These are phyloP conservation scores for Drosophila neocordata DNA, from an alignment of 1,140 invertebrate species.

Conservation along the genomic window DNA sequence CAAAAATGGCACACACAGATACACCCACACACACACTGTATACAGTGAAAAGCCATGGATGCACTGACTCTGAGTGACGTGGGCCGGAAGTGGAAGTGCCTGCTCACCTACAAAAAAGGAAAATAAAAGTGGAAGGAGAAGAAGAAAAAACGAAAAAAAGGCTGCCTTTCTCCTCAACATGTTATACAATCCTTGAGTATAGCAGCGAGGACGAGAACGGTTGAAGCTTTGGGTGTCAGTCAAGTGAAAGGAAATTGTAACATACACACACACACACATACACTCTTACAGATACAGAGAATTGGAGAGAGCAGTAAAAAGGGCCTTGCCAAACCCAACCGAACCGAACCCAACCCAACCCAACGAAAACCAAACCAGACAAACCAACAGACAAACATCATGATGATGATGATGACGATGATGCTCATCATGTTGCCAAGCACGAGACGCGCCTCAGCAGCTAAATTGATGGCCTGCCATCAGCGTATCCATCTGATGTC, in stretches of 20 bases:
- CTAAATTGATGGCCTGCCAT: slow-evolving; percentile 75
- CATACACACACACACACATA: slow-evolving; percentile 29
- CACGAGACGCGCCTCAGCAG: slow-evolving; percentile 31
- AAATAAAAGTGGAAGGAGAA: slow-evolving; percentile 25
- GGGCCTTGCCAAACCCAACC: background rate
- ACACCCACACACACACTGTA: slow-evolving; percentile 22
- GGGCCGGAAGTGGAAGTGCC: slow-evolving; percentile 51
- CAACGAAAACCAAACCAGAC: slow-evolving; percentile 59
- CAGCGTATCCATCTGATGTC: slow-evolving; percentile 48
- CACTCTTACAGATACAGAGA: background rate
- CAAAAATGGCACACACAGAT: slow-evolving; percentile 60
- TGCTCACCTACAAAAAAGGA: slow-evolving; percentile 36
- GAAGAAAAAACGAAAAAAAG: slow-evolving; percentile 32
- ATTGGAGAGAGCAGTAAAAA: background rate
- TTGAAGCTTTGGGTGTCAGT: slow-evolving; percentile 73
- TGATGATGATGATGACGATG: slow-evolving; percentile 58
- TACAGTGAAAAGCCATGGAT: slow-evolving; percentile 9
- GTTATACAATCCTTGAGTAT: slow-evolving; percentile 78
- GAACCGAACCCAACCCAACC: slow-evolving; percentile 46
- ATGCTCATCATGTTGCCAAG: slow-evolving; percentile 29
- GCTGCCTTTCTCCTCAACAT: slow-evolving; percentile 52
- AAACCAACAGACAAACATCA: slow-evolving; percentile 79
- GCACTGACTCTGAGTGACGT: slow-evolving; percentile 34
- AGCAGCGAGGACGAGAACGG: slow-evolving; percentile 46
- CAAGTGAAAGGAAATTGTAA: slow-evolving; percentile 81